These are phyloP conservation scores for Odontomachus brunneus DNA, from an alignment of 1,140 invertebrate species.

Conservation along the genomic window DNA sequence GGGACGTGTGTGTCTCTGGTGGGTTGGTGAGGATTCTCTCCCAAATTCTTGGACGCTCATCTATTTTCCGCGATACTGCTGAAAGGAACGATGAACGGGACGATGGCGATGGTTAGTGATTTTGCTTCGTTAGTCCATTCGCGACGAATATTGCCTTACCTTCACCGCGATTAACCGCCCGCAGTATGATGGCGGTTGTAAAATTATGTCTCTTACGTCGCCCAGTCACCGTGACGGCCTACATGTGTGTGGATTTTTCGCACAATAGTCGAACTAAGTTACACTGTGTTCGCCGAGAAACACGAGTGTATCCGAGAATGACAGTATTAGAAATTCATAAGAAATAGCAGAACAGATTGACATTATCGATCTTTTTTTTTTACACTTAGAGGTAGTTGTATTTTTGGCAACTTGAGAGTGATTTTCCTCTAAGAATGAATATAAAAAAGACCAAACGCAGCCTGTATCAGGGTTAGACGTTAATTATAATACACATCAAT, in stretches of 20 bases:
- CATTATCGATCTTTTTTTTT: too few species aligned
- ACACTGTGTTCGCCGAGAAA: too few species aligned
- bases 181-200: constrained; percentile 72
- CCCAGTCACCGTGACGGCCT: not conserved
- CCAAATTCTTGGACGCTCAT: not conserved
- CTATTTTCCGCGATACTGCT: not conserved
- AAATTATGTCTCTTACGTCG: constrained; percentile 20
- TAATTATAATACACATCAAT: too few species aligned
- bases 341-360: too few species aligned
- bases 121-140: not conserved
- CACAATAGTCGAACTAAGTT: too few species aligned
- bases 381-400: not conserved
- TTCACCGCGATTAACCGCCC: constrained; percentile 19
- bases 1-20: constrained; percentile 4
- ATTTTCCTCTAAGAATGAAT: too few species aligned
- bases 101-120: constrained; percentile 80
- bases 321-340: too few species aligned
- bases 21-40: not conserved
- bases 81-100: constrained; percentile 80
- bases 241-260: too few species aligned
- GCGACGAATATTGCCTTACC: not conserved
- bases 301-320: too few species aligned
- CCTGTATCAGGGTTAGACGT: too few species aligned
- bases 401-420: not conserved
- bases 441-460: too few species aligned